Conservation (phyloP, 2,888 invertebrate species). For the Amphimallon solstitiale region DNA sequence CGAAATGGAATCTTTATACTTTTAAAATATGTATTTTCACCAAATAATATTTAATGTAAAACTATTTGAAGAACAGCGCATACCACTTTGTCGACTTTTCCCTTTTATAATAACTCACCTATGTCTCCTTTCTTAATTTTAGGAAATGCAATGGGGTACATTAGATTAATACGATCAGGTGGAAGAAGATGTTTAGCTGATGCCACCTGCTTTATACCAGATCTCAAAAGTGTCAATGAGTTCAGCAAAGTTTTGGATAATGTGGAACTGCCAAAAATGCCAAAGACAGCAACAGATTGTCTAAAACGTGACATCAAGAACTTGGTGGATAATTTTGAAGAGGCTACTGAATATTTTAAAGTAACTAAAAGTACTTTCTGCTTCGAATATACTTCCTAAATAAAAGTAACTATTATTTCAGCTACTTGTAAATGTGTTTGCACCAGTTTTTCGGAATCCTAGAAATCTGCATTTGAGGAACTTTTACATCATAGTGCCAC, state of each 20-base stretch:
- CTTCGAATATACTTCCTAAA: constrained; percentile 1
- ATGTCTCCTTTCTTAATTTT: constrained; percentile 35
- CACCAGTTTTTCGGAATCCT: constrained; percentile 85
- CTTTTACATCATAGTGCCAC: constrained; percentile 93
- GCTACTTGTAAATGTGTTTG: constrained; percentile 92
- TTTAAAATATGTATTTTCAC: too few relatives aligned
- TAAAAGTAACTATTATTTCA: constrained; percentile 60
- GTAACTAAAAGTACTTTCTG: constrained; percentile 28
- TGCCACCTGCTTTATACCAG: constrained; percentile 89
- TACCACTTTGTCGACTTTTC: background rate
- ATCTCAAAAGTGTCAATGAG: constrained; percentile 71
- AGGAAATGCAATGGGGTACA: constrained; percentile 94
- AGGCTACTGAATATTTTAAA: constrained; percentile 54
- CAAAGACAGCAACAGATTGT: constrained; percentile 74
- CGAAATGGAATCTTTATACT: too few relatives aligned
- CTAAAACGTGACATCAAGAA: constrained; percentile 82
- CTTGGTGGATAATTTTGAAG: constrained; percentile 73
- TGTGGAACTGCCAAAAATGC: constrained; percentile 69
- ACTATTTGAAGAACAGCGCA: background rate
- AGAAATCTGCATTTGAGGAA: constrained; percentile 90
- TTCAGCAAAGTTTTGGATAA: constrained; percentile 71
- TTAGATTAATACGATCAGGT: constrained; percentile 92
- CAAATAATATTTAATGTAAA: too few relatives aligned
- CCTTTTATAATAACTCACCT: background rate
- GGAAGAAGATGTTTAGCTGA: constrained; percentile 92